These are phyloP conservation scores for Triops cancriformis DNA, from an alignment of 1,140 invertebrate genomes.

Conservation along the genomic window DNA sequence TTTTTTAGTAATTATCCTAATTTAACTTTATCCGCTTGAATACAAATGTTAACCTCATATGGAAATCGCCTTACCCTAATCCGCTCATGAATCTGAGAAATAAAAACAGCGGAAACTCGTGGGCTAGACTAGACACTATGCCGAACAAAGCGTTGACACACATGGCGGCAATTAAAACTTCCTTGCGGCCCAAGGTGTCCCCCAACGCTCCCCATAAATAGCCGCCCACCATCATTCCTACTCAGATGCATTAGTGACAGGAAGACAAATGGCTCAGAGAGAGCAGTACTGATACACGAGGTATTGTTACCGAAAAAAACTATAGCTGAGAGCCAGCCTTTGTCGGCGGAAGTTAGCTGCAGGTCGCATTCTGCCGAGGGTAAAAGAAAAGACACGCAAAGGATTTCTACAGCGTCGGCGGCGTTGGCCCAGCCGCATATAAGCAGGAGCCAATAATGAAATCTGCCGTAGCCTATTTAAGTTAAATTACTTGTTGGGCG, in stretches of 20 bases:
- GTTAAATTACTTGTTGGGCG: neutral
- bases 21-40: conserved; percentile 34
- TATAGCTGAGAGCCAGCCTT: conserved; percentile 68
- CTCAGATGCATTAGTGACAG: conserved; percentile 35
- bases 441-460: conserved; percentile 77
- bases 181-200: conserved; percentile 72
- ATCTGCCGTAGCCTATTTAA: conserved; percentile 73
- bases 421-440: conserved; percentile 88
- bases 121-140: conserved; percentile 75
- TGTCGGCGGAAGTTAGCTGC: conserved; percentile 70
- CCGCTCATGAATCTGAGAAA: conserved; percentile 81
- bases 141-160: conserved; percentile 82
- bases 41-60: conserved; percentile 46
- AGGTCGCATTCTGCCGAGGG: conserved; percentile 88
- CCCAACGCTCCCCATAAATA: conserved; percentile 85
- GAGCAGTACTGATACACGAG: neutral
- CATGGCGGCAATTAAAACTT: conserved; percentile 76
- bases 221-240: conserved; percentile 88
- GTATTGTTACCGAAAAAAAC: conserved; percentile 39
- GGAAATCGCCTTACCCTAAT: conserved; percentile 56
- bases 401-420: conserved; percentile 91
- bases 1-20: neutral
- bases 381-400: conserved; percentile 87
- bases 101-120: conserved; percentile 77
- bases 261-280: conserved; percentile 5